A percentile compares a stretch with the other conserved stretches of the same genome.
phyloP scores from a whole-genome alignment of 1,140 invertebrate species.

The Calliphora vicina region DNA sequence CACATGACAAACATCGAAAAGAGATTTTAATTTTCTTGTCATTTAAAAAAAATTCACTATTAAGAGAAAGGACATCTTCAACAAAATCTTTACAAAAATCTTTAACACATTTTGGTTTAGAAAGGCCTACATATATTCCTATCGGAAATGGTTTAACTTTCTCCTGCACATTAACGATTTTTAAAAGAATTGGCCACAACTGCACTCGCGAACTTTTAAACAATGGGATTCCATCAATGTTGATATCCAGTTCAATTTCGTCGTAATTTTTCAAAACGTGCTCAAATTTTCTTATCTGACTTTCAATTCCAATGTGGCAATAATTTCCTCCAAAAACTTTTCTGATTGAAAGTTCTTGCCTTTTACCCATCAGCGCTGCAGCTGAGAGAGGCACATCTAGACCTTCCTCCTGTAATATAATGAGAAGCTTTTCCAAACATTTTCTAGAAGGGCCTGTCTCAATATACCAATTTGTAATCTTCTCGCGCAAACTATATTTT shows the following conservation, averaged over 20 bases:
- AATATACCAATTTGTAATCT: too few species aligned
- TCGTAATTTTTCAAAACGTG: too few species aligned
- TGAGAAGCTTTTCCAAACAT: too few species aligned
- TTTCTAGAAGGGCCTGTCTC: too few species aligned
- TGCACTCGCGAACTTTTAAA: too few species aligned
- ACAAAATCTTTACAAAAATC: not conserved
- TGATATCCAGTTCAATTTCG: slow-evolving; percentile 16
- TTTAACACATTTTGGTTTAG: not conserved
- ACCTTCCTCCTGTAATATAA: too few species aligned
- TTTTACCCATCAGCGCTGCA: not conserved
- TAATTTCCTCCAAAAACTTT: not conserved
- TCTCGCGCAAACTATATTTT: too few species aligned
- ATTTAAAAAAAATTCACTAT: not conserved
- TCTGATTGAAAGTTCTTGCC: not conserved
- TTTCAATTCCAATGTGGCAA: slow-evolving; percentile 23
- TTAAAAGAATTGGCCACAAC: too few species aligned
- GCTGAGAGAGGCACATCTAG: too few species aligned
- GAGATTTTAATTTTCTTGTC: not conserved
- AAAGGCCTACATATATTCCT: not conserved
- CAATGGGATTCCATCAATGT: too few species aligned
- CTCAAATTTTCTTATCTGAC: too few species aligned
- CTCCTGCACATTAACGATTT: not conserved
- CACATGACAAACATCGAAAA: not conserved
- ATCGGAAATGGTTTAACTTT: not conserved
- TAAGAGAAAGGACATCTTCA: not conserved